Conservation (phyloP, 2,113 vertebrate species). For the Brachypodius melanocephalos region DNA sequence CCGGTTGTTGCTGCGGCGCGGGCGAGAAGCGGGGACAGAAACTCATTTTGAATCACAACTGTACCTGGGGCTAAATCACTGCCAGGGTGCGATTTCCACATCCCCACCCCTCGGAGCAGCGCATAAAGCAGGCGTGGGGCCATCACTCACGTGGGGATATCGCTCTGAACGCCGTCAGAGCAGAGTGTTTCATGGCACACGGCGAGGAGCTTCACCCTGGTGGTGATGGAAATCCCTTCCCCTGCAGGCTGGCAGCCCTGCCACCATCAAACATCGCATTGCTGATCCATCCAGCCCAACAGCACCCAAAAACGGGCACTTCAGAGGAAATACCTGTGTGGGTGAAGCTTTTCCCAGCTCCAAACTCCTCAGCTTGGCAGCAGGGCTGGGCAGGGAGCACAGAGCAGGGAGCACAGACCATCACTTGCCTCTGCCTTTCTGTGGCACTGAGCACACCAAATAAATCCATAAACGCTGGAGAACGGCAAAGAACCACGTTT, state of each 20-base stretch:
- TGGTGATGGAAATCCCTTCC: background rate
- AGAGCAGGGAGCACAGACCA: background rate
- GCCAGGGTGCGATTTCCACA: background rate
- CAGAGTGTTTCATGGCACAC: background rate
- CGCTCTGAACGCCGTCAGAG: background rate
- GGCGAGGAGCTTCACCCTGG: too few relatives aligned
- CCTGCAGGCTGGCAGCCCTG: background rate
- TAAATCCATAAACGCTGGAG: background rate
- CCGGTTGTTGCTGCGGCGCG: background rate
- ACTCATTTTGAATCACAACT: constrained; percentile 5
- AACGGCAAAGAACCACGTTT: fast-evolving
- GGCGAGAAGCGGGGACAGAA: background rate
- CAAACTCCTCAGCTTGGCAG: background rate
- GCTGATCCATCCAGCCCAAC: background rate
- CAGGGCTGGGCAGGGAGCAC: background rate
- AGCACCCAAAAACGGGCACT: background rate
- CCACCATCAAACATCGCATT: background rate
- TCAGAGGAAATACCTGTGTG: background rate
- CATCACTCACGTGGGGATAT: background rate
- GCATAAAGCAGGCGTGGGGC: background rate
- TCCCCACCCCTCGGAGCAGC: constrained; percentile 4
- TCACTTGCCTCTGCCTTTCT: fast-evolving
- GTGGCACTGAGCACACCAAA: background rate
- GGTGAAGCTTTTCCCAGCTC: background rate
- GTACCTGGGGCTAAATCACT: constrained; percentile 6